Conservation (phyloP, 2,797 vertebrate genomes). For the Euthynnus affinis region DNA sequence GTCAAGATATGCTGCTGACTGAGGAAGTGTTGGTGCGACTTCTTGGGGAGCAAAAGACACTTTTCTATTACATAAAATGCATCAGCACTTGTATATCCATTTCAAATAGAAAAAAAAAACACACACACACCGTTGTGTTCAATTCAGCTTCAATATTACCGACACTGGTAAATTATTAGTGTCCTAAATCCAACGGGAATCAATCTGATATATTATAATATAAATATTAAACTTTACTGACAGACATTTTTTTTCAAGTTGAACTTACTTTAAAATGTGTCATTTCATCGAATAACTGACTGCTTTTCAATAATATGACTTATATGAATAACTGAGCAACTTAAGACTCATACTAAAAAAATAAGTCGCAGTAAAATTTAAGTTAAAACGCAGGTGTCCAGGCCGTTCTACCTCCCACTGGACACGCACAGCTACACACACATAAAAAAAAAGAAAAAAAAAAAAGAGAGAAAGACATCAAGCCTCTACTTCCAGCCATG, state of each 20-base stretch:
- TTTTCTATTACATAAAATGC: background rate
- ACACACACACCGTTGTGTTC: background rate
- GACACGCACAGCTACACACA: slow-evolving; percentile 15
- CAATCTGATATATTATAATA: background rate
- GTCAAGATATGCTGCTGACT: background rate
- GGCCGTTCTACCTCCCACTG: slow-evolving; percentile 3
- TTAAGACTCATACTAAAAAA: background rate
- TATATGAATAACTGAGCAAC: no score
- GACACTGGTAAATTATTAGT: slow-evolving; percentile 3
- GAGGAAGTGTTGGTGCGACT: background rate
- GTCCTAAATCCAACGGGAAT: slow-evolving; percentile 10
- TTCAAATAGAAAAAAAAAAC: background rate
- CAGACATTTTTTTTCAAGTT: background rate
- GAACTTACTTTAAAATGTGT: background rate
- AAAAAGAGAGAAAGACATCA: slow-evolving; percentile 15
- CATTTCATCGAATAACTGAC: background rate
- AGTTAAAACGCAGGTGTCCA: background rate
- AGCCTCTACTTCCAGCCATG: slow-evolving; percentile 48
- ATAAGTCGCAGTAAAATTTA: background rate
- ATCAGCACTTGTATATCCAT: background rate
- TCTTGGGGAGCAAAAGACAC: background rate
- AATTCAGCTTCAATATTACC: background rate
- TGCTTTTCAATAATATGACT: background rate
- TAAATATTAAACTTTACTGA: background rate
- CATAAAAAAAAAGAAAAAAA: slow-evolving; percentile 9